phyloP scores from a whole-genome alignment of 1,140 invertebrate genomes.

The Drosophila auraria region DNA sequence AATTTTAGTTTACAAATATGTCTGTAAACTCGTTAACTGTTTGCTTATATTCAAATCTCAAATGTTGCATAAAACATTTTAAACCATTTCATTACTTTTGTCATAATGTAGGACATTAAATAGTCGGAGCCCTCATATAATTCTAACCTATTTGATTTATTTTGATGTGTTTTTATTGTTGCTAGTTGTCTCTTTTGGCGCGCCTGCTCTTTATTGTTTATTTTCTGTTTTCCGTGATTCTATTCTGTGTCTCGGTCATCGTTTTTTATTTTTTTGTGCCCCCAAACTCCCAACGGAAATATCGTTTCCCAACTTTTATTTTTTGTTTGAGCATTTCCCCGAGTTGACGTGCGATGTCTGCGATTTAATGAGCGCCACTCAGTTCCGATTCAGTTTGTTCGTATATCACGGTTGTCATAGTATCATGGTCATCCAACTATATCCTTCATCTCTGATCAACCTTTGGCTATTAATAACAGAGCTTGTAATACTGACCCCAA shows the following conservation, averaged over 20 bases:
- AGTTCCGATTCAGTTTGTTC: conserved; percentile 53
- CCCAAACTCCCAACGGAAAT: conserved; percentile 52
- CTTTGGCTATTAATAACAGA: conserved; percentile 39
- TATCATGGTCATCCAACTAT: conserved; percentile 41
- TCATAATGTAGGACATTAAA: background rate
- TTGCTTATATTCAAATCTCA: background rate
- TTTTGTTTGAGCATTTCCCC: conserved; percentile 40
- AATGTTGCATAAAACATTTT: background rate
- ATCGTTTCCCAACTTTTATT: conserved; percentile 68
- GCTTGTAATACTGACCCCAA: conserved; percentile 51
- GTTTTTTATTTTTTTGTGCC: conserved; percentile 5
- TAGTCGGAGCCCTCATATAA: background rate
- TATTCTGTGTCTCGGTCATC: conserved; percentile 40
- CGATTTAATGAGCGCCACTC: conserved; percentile 55
- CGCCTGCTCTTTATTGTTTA: conserved; percentile 61
- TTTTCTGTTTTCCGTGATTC: conserved; percentile 50
- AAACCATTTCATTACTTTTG: too few species aligned
- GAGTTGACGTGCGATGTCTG: conserved; percentile 50
- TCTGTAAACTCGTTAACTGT: background rate
- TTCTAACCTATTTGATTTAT: conserved; percentile 16
- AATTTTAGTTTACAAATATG: background rate
- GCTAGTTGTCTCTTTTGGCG: conserved; percentile 33
- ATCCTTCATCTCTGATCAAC: conserved; percentile 45
- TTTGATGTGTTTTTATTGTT: conserved; percentile 39
- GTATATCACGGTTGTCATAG: conserved; percentile 13